These are phyloP conservation scores for Paralvinella palmiformis DNA, from an alignment of 1,140 invertebrate genomes.

Conservation along the genomic window DNA sequence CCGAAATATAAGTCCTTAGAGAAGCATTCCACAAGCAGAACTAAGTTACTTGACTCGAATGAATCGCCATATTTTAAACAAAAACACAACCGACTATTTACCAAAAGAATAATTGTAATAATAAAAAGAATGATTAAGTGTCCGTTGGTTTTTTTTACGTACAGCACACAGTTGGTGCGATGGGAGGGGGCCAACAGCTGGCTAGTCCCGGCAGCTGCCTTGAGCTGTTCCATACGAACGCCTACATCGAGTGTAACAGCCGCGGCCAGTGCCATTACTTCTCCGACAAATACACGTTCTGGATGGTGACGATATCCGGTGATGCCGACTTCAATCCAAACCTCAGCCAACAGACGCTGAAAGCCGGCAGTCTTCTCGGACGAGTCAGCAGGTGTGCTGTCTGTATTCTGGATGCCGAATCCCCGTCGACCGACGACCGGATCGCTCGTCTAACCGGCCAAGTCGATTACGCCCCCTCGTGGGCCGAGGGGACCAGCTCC, in stretches of 20 bases:
- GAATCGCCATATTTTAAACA: too few relatives aligned
- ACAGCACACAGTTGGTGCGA: slow-evolving; percentile 67
- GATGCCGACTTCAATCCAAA: slow-evolving; percentile 68
- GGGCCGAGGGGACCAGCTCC: too few relatives aligned
- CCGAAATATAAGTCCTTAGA: too few relatives aligned
- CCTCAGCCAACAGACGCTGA: slow-evolving; percentile 67
- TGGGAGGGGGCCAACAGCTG: slow-evolving; percentile 86
- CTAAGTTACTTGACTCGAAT: too few relatives aligned
- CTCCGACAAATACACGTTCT: slow-evolving; percentile 78
- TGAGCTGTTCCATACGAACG: slow-evolving; percentile 86
- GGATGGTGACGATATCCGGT: slow-evolving; percentile 83
- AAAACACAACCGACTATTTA: too few relatives aligned
- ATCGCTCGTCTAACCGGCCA: too few relatives aligned
- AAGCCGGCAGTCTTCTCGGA: slow-evolving; percentile 62
- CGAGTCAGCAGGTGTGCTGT: slow-evolving; percentile 87
- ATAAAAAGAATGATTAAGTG: too few relatives aligned
- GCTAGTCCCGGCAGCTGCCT: slow-evolving; percentile 88
- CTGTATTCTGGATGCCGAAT: slow-evolving; percentile 62
- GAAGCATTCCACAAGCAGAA: too few relatives aligned
- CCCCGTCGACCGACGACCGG: too few relatives aligned
- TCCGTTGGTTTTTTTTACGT: too few relatives aligned
- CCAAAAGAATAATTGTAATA: too few relatives aligned
- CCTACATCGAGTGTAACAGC: slow-evolving; percentile 77
- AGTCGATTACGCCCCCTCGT: too few relatives aligned
- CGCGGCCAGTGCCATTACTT: slow-evolving; percentile 30